These are phyloP conservation scores for Petroica traversi DNA, from an alignment of 2,113 vertebrate genomes.

Conservation along the genomic window DNA sequence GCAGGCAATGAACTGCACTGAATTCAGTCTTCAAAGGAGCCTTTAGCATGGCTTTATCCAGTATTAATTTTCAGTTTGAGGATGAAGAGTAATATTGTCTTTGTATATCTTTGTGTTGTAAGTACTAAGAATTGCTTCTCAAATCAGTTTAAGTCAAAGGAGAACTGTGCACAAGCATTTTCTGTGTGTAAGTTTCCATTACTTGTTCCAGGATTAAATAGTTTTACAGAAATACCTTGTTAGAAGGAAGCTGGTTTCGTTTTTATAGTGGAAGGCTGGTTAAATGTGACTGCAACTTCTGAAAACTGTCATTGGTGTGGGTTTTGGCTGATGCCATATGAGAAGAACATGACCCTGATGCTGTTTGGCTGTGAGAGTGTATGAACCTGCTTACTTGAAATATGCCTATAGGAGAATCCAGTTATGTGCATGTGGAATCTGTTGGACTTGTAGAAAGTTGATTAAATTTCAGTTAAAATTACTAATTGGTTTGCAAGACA, in stretches of 20 bases:
- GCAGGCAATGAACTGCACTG: accelerated
- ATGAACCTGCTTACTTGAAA: background rate
- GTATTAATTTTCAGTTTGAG: background rate
- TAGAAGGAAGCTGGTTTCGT: background rate
- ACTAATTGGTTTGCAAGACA: background rate
- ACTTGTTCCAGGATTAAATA: background rate
- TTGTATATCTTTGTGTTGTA: background rate
- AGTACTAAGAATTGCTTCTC: background rate
- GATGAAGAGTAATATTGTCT: background rate
- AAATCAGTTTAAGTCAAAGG: background rate
- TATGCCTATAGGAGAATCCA: background rate
- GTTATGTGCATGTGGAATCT: background rate
- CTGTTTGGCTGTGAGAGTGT: background rate
- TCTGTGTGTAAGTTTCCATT: background rate
- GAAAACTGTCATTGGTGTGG: background rate
- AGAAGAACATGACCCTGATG: background rate
- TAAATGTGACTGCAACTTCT: background rate
- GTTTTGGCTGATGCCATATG: background rate
- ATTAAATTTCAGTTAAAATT: background rate
- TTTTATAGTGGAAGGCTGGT: background rate
- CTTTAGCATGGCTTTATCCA: background rate
- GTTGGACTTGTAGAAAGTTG: background rate
- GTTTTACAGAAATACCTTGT: background rate
- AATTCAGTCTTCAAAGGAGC: background rate
- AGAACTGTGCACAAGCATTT: background rate